These are phyloP conservation scores for Agrochola circellaris DNA, from an alignment of 2,888 invertebrate genomes.

Conservation along the genomic window DNA sequence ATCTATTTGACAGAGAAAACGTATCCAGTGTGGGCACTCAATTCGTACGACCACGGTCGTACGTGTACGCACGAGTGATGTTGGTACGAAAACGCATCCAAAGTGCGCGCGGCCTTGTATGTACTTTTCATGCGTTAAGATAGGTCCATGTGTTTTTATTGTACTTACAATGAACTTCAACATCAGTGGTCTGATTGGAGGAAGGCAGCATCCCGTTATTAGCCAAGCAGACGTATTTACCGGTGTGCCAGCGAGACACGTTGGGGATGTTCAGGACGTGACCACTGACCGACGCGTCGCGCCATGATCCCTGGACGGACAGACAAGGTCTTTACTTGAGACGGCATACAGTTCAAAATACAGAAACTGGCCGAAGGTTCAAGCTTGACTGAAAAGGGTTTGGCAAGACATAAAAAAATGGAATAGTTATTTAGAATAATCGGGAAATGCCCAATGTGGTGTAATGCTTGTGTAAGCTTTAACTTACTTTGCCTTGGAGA, in stretches of 20 bases:
- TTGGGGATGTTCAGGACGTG: constrained; percentile 94
- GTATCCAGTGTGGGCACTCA: too few species aligned
- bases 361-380: too few species aligned
- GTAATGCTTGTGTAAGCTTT: background rate
- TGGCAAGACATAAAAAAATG: background rate
- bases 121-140: too few species aligned
- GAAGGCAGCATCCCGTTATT: constrained; percentile 97
- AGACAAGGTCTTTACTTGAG: rapidly evolving
- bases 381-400: background rate
- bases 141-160: too few species aligned
- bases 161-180: constrained; percentile 97
- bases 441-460: background rate
- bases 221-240: constrained; percentile 94
- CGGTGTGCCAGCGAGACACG: constrained; percentile 93
- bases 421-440: background rate
- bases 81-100: too few species aligned
- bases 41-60: too few species aligned
- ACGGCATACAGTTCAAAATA: background rate
- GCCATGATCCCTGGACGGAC: constrained; percentile 83
- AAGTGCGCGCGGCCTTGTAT: too few species aligned
- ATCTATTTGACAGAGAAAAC: too few species aligned
- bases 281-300: constrained; percentile 94
- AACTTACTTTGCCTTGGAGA: background rate
- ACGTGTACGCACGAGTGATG: too few species aligned
- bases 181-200: constrained; percentile 94